A percentile compares a stretch with the other conserved stretches of the same genome.
These are phyloP conservation scores for Sinella curviseta DNA, from an alignment of 1,140 invertebrate genomes.

Conservation along the genomic window DNA sequence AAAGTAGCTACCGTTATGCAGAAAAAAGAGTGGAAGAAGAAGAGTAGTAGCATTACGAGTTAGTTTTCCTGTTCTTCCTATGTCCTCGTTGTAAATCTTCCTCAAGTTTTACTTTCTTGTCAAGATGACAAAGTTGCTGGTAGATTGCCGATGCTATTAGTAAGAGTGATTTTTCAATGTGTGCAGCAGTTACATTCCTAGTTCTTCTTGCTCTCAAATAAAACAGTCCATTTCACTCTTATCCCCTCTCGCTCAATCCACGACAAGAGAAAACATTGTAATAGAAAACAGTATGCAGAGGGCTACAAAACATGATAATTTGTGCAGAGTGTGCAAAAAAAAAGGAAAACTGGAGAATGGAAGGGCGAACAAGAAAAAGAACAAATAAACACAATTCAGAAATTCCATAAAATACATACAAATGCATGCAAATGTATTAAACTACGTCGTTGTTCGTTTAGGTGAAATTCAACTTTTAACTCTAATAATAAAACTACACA, in stretches of 20 bases:
- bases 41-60: too few species aligned
- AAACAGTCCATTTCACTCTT: background rate
- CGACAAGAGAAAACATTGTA: background rate
- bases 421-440: too few species aligned
- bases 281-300: background rate
- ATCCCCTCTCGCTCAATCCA: background rate
- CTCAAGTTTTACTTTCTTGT: conserved; percentile 4
- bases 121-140: conserved; percentile 16
- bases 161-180: background rate
- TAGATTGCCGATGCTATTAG: conserved; percentile 22
- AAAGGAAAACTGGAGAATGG: background rate
- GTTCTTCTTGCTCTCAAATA: background rate
- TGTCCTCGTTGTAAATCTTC: conserved; percentile 2
- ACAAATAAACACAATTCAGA: background rate
- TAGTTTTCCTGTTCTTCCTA: background rate
- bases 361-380: background rate
- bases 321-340: background rate
- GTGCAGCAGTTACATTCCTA: background rate
- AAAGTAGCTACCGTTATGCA: too few species aligned
- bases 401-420: background rate
- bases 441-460: too few species aligned
- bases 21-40: too few species aligned
- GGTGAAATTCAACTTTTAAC: too few species aligned
- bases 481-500: too few species aligned
- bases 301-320: background rate